These are phyloP conservation scores for Macaria notata DNA, from an alignment of 2,888 invertebrate species.

Conservation along the genomic window DNA sequence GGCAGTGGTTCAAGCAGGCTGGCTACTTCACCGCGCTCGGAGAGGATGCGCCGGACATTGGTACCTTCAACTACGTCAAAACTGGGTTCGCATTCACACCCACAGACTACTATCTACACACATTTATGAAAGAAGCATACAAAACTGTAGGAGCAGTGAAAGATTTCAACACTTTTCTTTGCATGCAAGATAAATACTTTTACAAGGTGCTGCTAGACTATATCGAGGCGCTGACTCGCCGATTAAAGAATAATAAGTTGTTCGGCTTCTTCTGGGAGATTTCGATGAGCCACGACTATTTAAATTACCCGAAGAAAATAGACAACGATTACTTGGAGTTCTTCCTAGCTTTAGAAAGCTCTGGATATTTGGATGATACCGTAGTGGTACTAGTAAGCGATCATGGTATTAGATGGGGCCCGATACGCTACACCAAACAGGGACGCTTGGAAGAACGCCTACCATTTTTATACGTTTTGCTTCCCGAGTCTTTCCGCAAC, in stretches of 20 bases:
- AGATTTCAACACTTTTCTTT: slow-evolving; percentile 85
- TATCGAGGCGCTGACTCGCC: slow-evolving; percentile 83
- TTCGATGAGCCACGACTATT: slow-evolving; percentile 91
- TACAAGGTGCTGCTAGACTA: slow-evolving; percentile 88
- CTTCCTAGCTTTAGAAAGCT: slow-evolving; percentile 76
- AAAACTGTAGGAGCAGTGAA: slow-evolving; percentile 84
- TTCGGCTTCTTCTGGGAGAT: slow-evolving; percentile 94
- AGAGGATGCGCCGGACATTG: slow-evolving; percentile 91
- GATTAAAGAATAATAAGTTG: slow-evolving; percentile 82
- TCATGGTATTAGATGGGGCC: slow-evolving; percentile 94
- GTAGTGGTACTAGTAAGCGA: slow-evolving; percentile 91
- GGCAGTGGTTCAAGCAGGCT: slow-evolving; percentile 88
- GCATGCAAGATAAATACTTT: slow-evolving; percentile 86
- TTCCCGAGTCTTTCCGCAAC: slow-evolving; percentile 87
- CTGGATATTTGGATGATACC: slow-evolving; percentile 84
- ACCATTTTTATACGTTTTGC: slow-evolving; percentile 88
- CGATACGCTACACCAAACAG: slow-evolving; percentile 91
- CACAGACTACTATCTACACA: slow-evolving; percentile 92
- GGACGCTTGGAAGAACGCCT: slow-evolving; percentile 93
- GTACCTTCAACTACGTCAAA: slow-evolving; percentile 91
- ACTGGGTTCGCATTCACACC: slow-evolving; percentile 89
- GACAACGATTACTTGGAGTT: slow-evolving; percentile 85
- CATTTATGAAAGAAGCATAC: slow-evolving; percentile 87
- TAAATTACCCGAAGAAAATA: slow-evolving; percentile 89
- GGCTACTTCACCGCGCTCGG: slow-evolving; percentile 91